A percentile compares a stretch with the other conserved stretches of the same genome.
Evolutionary conservation across 30 jellyfish, hydroid and myxozoan species (phyloP).

Genomic region (Hydractinia echinata): DNA sequence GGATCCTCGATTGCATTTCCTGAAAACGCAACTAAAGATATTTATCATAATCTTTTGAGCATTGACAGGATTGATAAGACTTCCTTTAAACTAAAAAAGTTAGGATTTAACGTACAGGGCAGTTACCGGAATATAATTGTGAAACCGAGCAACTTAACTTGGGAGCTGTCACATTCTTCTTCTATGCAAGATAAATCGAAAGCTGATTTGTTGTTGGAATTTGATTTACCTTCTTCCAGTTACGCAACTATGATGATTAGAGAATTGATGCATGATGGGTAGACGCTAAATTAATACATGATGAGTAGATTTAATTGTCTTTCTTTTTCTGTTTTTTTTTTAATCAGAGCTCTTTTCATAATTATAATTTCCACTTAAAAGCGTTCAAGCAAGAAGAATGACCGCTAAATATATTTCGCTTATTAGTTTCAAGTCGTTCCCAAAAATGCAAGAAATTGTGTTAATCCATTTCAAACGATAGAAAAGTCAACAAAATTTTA

Average conservation of each 20-base stretch:
- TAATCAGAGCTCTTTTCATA: too few relatives aligned
- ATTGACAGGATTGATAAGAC: constrained; percentile 29
- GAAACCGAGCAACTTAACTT: constrained; percentile 25
- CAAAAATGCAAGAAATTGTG: too few relatives aligned
- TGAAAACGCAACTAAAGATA: constrained; percentile 6
- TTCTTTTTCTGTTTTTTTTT: background rate
- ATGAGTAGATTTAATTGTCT: background rate
- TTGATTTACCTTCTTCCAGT: constrained; percentile 10
- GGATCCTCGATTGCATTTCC: constrained; percentile 49
- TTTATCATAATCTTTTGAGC: constrained; percentile 10
- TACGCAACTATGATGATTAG: constrained; percentile 23
- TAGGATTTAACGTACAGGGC: constrained; percentile 66
- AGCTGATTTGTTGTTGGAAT: background rate
- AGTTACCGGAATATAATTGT: constrained; percentile 51
- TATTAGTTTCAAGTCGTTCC: too few relatives aligned
- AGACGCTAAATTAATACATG: background rate
- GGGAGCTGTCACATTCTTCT: background rate
- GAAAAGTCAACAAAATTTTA: too few relatives aligned
- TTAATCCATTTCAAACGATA: too few relatives aligned
- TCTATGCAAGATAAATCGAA: background rate
- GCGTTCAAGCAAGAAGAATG: too few relatives aligned
- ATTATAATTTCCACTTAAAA: too few relatives aligned
- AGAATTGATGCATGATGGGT: background rate
- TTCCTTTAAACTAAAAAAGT: constrained; percentile 29
- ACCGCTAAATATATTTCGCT: too few relatives aligned